A percentile compares a stretch with the other conserved stretches of the same genome.
Conservation (phyloP, 2,888 invertebrate genomes). For the Parapristionchus giblindavisi region DNA sequence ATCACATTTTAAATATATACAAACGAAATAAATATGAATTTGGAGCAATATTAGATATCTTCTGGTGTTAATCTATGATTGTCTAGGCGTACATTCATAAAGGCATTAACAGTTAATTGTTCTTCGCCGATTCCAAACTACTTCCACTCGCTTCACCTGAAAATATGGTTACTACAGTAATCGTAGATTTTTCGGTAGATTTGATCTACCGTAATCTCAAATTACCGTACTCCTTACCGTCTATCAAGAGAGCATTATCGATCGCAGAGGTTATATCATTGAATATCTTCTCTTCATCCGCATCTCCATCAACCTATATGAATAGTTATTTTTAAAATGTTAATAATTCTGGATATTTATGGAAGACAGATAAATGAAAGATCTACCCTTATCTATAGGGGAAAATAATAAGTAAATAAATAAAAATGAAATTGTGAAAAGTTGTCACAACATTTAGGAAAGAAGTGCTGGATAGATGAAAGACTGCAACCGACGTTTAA, state of each 20-base stretch:
- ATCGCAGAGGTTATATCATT: constrained; percentile 61
- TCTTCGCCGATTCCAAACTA: constrained; percentile 25
- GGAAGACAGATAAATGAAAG: background rate
- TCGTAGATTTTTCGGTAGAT: background rate
- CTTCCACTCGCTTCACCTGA: constrained; percentile 37
- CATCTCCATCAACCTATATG: constrained; percentile 67
- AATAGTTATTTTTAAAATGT: background rate
- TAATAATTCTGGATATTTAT: background rate
- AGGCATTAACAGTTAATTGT: background rate
- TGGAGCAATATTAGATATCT: constrained; percentile 8
- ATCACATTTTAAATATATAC: constrained; percentile 1
- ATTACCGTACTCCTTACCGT: constrained; percentile 49
- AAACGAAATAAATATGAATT: background rate
- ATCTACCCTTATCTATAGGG: too few species aligned
- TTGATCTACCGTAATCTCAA: background rate
- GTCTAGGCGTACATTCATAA: too few species aligned
- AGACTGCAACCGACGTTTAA: background rate
- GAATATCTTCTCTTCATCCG: constrained; percentile 63
- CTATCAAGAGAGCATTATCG: constrained; percentile 62
- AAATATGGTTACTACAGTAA: background rate
- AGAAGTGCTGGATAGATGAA: too few species aligned
- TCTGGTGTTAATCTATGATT: too few species aligned
- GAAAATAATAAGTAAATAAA: background rate
- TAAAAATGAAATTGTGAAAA: background rate
- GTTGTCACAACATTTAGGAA: too few species aligned